phyloP scores from a whole-genome alignment of 2,113 vertebrate genomes.

The Carollia perspicillata region DNA sequence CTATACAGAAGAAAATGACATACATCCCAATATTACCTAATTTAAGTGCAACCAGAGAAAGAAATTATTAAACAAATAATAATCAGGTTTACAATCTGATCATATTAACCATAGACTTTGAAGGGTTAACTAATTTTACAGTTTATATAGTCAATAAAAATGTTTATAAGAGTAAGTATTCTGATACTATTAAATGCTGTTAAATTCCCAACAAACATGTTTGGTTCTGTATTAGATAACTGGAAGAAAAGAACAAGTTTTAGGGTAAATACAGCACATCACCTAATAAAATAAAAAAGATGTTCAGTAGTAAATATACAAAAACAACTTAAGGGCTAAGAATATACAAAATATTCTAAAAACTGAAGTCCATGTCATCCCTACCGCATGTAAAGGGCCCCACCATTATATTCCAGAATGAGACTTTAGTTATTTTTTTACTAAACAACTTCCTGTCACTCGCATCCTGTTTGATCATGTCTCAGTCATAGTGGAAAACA shows the following conservation, averaged over 20 bases:
- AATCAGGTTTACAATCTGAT: not conserved
- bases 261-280: not conserved
- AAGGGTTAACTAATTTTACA: not conserved
- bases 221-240: not conserved
- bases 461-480: conserved; percentile 70
- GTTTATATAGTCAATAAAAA: not conserved
- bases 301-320: not conserved
- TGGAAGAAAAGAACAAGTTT: conserved; percentile 48
- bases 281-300: not conserved
- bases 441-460: conserved; percentile 53
- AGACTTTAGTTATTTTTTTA: conserved; percentile 64
- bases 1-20: not conserved
- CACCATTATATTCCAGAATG: conserved; percentile 19
- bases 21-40: not conserved
- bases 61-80: not conserved
- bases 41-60: not conserved
- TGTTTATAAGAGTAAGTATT: not conserved
- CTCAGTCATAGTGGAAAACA: conserved; percentile 56
- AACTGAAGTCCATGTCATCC: not conserved
- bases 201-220: conserved; percentile 5
- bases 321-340: not conserved
- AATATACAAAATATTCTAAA: not conserved
- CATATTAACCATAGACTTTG: not conserved
- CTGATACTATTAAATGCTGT: not conserved
- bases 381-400: not conserved